Evolutionary conservation across 1,140 invertebrate genomes (phyloP).

Genomic region (Leptopilina boulardi): DNA sequence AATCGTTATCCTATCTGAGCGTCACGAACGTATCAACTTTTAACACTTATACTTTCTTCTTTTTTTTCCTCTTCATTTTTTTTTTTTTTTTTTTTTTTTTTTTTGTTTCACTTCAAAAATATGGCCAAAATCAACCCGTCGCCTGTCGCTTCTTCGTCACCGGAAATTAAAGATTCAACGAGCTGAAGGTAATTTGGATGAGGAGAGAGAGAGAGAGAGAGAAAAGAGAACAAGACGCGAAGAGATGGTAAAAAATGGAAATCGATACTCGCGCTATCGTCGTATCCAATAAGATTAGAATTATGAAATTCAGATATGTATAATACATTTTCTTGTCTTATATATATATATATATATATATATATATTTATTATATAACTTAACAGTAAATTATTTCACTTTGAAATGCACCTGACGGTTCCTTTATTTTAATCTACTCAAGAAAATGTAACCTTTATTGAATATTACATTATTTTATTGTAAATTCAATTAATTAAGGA

Average conservation of each 20-base stretch:
- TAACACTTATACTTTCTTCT: neutral
- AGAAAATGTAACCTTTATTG: no score
- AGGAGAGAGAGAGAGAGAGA: neutral
- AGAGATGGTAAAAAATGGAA: constrained; percentile 57
- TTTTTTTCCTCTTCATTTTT: neutral
- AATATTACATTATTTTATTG: no score
- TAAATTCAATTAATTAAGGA: no score
- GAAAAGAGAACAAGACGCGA: constrained; percentile 39
- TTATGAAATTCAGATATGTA: neutral
- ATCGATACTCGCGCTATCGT: constrained; percentile 54
- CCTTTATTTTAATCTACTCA: no score
- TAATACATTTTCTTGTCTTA: neutral
- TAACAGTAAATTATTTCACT: no score
- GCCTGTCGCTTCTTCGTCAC: constrained; percentile 48
- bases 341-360: neutral
- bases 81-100: neutral
- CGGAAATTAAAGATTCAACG: constrained; percentile 71
- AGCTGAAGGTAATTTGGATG: constrained; percentile 62
- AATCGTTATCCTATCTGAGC: constrained; percentile 6
- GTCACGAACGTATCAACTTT: constrained; percentile 19
- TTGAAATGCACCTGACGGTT: no score
- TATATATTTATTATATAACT: no score
- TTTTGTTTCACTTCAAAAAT: constrained; percentile 32
- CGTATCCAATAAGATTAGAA: neutral
- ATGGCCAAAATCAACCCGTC: constrained; percentile 25